These are phyloP conservation scores for Pristionchus fissidentatus DNA, from an alignment of 2,888 invertebrate genomes.

Conservation along the genomic window DNA sequence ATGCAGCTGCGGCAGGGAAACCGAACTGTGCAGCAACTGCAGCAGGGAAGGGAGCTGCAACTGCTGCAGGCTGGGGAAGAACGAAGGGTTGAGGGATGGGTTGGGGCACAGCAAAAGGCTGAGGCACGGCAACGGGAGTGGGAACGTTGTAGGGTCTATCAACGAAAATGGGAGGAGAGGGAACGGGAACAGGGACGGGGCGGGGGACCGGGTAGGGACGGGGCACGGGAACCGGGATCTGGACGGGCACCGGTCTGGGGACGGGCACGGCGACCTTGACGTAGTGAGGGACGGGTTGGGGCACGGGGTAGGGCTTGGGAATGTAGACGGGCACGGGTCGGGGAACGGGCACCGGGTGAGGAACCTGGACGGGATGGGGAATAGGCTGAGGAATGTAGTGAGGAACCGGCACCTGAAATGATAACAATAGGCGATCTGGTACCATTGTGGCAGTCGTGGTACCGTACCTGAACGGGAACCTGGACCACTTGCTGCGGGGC, in stretches of 20 bases:
- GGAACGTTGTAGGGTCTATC: constrained; percentile 25
- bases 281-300: constrained; percentile 25
- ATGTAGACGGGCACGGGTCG: constrained; percentile 35
- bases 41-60: constrained; percentile 27
- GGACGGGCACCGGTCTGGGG: constrained; percentile 39
- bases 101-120: constrained; percentile 16
- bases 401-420: constrained; percentile 39
- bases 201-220: background rate
- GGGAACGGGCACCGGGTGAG: constrained; percentile 9
- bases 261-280: constrained; percentile 10
- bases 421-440: background rate
- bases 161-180: constrained; percentile 25
- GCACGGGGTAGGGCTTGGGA: constrained; percentile 11
- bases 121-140: constrained; percentile 12
- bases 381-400: constrained; percentile 37
- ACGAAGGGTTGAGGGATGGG: background rate
- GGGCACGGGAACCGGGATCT: constrained; percentile 4
- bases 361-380: constrained; percentile 33
- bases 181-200: constrained; percentile 27
- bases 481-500: constrained; percentile 27
- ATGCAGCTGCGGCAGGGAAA: constrained; percentile 11
- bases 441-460: background rate
- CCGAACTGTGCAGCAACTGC: constrained; percentile 6
- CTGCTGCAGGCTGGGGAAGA: background rate
- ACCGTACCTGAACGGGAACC: constrained; percentile 29